Conservation (phyloP, 1,140 invertebrate species). For the Aradophagus sp. region DNA sequence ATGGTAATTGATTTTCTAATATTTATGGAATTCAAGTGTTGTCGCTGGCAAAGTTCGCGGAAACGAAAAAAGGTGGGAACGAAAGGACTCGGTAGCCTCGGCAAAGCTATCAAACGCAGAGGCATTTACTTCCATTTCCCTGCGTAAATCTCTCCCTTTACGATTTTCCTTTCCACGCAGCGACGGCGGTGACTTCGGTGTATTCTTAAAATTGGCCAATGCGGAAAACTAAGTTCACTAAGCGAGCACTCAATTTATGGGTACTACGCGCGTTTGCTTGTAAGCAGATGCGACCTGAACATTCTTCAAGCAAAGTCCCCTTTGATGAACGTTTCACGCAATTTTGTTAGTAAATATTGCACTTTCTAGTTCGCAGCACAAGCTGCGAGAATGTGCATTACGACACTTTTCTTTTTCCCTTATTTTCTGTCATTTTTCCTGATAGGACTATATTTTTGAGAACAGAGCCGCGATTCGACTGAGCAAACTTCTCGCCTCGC, state of each 20-base stretch:
- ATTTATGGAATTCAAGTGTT: too few species aligned
- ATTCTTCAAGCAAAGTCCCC: constrained; percentile 48
- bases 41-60: constrained; percentile 35
- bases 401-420: constrained; percentile 21
- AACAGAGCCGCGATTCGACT: constrained; percentile 1
- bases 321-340: constrained; percentile 50
- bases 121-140: constrained; percentile 44
- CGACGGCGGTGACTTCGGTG: constrained; percentile 22
- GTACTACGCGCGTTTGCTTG: constrained; percentile 44
- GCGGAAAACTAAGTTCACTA: constrained; percentile 42
- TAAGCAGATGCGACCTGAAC: constrained; percentile 43
- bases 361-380: constrained; percentile 36
- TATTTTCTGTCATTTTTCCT: constrained; percentile 12
- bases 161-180: constrained; percentile 29
- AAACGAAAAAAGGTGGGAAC: constrained; percentile 32
- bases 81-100: constrained; percentile 26
- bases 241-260: constrained; percentile 51
- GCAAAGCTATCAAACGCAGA: constrained; percentile 38
- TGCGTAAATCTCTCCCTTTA: constrained; percentile 36
- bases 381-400: constrained; percentile 36
- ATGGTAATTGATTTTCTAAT: too few species aligned
- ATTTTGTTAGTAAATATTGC: constrained; percentile 53
- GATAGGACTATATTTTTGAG: constrained; percentile 16
- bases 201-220: constrained; percentile 52
- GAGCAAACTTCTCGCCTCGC: too few species aligned